These are phyloP conservation scores for Phortica okadai DNA, from an alignment of 2,888 invertebrate species.

Conservation along the genomic window DNA sequence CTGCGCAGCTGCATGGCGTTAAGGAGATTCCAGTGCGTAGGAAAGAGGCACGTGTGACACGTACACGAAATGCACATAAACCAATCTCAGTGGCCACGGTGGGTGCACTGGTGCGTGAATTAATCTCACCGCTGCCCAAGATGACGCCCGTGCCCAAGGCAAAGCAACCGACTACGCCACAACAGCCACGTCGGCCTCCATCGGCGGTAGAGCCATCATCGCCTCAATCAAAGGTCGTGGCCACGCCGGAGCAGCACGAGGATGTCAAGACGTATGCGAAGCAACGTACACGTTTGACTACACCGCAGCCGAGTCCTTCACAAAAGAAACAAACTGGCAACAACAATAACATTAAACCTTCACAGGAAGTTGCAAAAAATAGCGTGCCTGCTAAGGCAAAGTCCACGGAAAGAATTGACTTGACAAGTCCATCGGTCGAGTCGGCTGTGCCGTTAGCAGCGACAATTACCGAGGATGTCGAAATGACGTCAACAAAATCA, in stretches of 20 bases:
- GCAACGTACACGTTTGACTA: no score
- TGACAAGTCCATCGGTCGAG: conserved; percentile 28
- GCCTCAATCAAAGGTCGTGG: neutral
- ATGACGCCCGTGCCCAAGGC: conserved; percentile 52
- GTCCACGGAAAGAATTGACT: neutral
- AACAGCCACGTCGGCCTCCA: neutral
- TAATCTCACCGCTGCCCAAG: conserved; percentile 57
- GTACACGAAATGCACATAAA: conserved; percentile 50
- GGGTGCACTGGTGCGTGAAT: conserved; percentile 38
- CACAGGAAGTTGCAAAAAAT: conserved; percentile 28
- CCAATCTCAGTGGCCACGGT: conserved; percentile 51
- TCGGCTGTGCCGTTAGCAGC: neutral
- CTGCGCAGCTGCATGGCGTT: conserved; percentile 23
- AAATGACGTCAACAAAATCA: neutral
- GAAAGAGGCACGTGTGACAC: conserved; percentile 49
- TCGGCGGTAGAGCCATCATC: neutral
- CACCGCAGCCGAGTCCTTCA: no score
- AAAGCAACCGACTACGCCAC: neutral
- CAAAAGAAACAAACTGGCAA: conserved; percentile 13
- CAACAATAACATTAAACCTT: conserved; percentile 21
- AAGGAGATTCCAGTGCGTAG: conserved; percentile 48
- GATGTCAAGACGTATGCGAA: neutral
- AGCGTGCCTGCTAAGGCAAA: neutral
- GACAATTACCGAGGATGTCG: neutral
- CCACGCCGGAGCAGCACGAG: neutral